phyloP scores from a whole-genome alignment of 2,797 vertebrate genomes.

The Siniperca undulata region DNA sequence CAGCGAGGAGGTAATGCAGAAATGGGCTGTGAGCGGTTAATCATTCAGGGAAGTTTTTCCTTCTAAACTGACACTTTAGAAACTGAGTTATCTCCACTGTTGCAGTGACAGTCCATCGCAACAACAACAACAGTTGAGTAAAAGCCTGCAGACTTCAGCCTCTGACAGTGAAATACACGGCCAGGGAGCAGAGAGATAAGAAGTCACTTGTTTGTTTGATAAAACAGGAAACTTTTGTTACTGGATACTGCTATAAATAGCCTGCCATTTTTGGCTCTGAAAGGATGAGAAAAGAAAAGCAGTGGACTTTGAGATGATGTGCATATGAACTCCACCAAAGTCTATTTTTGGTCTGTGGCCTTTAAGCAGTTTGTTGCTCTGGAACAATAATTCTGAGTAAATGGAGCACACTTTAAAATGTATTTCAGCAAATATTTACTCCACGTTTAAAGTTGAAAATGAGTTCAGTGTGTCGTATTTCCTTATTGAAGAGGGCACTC shows the following conservation, averaged over 20 bases:
- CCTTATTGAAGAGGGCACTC: slow-evolving; percentile 3
- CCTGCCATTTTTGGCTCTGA: slow-evolving; percentile 34
- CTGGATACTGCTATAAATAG: slow-evolving; percentile 64
- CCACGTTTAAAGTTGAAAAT: slow-evolving; percentile 34
- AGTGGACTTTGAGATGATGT: slow-evolving; percentile 45
- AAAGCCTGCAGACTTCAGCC: slow-evolving; percentile 26
- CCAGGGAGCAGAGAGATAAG: slow-evolving; percentile 63
- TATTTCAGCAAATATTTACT: slow-evolving; percentile 34
- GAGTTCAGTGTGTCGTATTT: slow-evolving; percentile 39
- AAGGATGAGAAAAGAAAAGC: slow-evolving; percentile 62
- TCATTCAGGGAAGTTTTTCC: background rate
- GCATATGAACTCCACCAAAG: slow-evolving; percentile 17
- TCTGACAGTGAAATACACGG: slow-evolving; percentile 35
- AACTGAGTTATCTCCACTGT: slow-evolving; percentile 24
- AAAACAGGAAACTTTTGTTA: slow-evolving; percentile 68
- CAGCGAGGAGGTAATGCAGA: slow-evolving; percentile 13
- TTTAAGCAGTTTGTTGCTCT: slow-evolving; percentile 46
- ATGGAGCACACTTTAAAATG: background rate
- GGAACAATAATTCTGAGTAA: slow-evolving; percentile 43
- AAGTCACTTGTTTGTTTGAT: slow-evolving; percentile 46
- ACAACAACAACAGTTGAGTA: background rate
- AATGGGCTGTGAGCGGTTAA: background rate
- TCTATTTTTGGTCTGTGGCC: slow-evolving; percentile 57
- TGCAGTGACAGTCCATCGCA: slow-evolving; percentile 18
- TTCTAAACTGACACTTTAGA: background rate